phyloP scores from a whole-genome alignment of 2,797 vertebrate genomes.

The Brachyalestes nurse region DNA sequence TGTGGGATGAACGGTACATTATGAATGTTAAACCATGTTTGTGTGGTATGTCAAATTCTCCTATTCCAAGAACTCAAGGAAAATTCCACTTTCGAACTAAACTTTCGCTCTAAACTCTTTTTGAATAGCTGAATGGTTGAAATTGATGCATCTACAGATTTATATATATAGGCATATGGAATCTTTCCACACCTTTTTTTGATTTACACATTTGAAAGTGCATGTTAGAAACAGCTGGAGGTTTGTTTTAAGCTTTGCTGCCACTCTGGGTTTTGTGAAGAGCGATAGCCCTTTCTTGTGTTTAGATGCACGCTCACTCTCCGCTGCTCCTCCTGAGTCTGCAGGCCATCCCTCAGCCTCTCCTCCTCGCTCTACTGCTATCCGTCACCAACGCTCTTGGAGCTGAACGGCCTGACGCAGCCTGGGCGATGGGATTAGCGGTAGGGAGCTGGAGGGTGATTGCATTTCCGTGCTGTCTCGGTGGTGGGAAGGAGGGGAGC shows the following conservation, averaged over 20 bases:
- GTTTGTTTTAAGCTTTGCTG: neutral
- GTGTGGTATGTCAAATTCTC: no score
- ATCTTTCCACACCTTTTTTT: neutral
- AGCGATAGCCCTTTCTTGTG: conserved; percentile 29
- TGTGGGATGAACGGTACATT: no score
- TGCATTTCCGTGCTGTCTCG: conserved; percentile 52
- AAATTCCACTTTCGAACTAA: no score
- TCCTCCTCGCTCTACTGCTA: conserved; percentile 41
- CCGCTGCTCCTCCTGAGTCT: conserved; percentile 30
- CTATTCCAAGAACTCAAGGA: no score
- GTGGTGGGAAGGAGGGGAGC: conserved; percentile 3
- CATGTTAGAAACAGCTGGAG: neutral
- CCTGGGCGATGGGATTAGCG: conserved; percentile 42
- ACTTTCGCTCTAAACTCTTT: no score
- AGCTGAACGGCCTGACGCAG: conserved; percentile 40
- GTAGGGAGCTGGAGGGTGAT: conserved; percentile 46
- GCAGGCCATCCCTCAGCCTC: conserved; percentile 52
- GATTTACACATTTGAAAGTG: neutral
- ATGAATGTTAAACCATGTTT: no score
- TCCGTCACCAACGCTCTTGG: conserved; percentile 47
- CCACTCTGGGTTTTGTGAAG: conserved; percentile 20
- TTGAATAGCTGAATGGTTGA: no score
- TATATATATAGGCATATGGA: neutral
- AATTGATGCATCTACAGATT: neutral
- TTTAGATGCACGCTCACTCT: conserved; percentile 34